Evolutionary conservation across 2,888 invertebrate species (phyloP).

Genomic region (Ischnus inquisitorius): DNA sequence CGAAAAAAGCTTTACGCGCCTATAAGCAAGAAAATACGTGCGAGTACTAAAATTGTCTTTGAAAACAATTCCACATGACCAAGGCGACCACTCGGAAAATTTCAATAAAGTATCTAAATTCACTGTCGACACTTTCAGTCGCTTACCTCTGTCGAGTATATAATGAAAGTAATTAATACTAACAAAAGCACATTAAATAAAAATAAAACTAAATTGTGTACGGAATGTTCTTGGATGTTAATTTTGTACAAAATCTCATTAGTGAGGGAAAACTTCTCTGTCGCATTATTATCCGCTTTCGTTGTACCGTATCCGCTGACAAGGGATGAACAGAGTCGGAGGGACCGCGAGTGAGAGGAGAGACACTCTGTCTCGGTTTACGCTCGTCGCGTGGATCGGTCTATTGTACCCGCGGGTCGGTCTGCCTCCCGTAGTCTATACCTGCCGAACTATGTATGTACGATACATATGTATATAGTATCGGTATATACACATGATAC

Average conservation of each 20-base stretch:
- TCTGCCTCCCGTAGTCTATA: neutral
- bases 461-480: neutral
- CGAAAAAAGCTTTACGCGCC: neutral
- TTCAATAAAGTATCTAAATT: too few species aligned
- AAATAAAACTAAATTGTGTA: neutral
- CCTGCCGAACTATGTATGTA: neutral
- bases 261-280: neutral
- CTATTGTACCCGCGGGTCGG: constrained; percentile 45
- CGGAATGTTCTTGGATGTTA: neutral
- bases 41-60: too few species aligned
- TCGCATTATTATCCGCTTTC: constrained; percentile 1
- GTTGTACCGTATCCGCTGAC: neutral
- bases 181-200: neutral
- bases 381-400: constrained; percentile 60
- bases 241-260: neutral
- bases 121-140: too few species aligned
- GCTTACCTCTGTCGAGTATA: too few species aligned
- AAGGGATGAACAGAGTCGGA: neutral
- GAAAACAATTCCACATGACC: too few species aligned
- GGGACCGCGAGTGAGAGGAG: neutral
- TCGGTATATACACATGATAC: too few species aligned
- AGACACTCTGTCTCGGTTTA: constrained; percentile 8
- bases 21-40: too few species aligned
- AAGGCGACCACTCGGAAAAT: too few species aligned
- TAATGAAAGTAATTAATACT: too few species aligned